Evolutionary conservation across 2,888 invertebrate genomes (phyloP), one percentile per base, ranked within the genome.

Genomic region (Noctua fimbriata): DNA sequence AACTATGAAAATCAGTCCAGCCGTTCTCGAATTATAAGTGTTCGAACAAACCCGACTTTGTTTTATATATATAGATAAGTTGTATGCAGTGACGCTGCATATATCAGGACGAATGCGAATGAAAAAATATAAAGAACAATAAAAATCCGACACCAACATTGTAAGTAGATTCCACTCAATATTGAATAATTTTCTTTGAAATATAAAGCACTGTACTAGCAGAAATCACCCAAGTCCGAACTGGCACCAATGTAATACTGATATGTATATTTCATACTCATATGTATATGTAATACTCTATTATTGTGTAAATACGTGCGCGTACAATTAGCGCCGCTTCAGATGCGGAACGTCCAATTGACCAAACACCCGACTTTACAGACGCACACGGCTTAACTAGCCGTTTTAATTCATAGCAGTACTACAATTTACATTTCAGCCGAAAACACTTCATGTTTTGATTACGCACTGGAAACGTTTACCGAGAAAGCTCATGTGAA

Each of bases 271-370:
- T 5, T 36, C 36, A 5, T 41, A 41, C 41, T 41, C 41, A 41
- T 52, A 52, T 47, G 47, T 44, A 49, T 9, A 41, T 41, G 16
- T 32, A 28, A 16, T 18, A 69, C n/a, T 28, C 36, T 44, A 2
- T 58, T 44, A 36, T 16, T 67, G 58, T 16, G 14, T 16, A 58
- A 6, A 82, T 49, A 75, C 63, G 60, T 82, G 76, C n/a, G 49
- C n/a, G 47, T 49, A 18, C 44, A 69, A 69, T 69, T 86, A 76
- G 82, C 49, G 36, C 36, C 71, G 55, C 82, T 47, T 69, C 28
- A 18, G n/a, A 36, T 52, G 32, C 28, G 21, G 28, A 52, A 49
- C 47, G 41, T 41, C 10, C 12, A 81, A 52, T 47, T 52, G 63
- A 36, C 63, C 32, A 69, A 55, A 81, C 32, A 1, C 41, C 24